phyloP scores from a whole-genome alignment of 1,140 invertebrate species.

The Lethrus apterus region DNA sequence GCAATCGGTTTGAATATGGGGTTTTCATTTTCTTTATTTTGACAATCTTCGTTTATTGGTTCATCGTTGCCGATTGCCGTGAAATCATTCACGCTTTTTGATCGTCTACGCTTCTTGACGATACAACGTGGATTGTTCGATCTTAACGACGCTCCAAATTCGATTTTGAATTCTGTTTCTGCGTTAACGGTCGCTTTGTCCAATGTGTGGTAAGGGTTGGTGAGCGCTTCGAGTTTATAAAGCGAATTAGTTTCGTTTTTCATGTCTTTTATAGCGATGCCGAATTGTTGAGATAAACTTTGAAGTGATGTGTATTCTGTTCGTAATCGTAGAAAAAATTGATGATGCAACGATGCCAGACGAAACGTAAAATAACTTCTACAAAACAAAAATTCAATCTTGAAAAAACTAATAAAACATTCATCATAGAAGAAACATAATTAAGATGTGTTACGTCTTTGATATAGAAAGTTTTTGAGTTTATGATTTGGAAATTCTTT shows the following conservation, averaged over 20 bases:
- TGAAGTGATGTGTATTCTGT: slow-evolving; percentile 62
- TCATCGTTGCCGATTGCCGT: slow-evolving; percentile 17
- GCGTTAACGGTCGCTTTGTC: slow-evolving; percentile 29
- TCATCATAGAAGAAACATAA: no score
- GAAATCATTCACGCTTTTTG: slow-evolving; percentile 33
- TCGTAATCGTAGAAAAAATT: slow-evolving; percentile 64
- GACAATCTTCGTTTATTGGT: slow-evolving; percentile 45
- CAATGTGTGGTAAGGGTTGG: slow-evolving; percentile 23
- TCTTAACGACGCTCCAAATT: slow-evolving; percentile 28
- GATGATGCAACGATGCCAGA: slow-evolving; percentile 64
- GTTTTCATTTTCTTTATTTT: slow-evolving; percentile 65
- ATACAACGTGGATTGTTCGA: slow-evolving; percentile 9
- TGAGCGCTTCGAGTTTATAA: slow-evolving; percentile 35
- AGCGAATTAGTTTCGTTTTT: slow-evolving; percentile 40
- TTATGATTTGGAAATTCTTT: no score
- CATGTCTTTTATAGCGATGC: slow-evolving; percentile 42
- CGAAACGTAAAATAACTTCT: slow-evolving; percentile 69
- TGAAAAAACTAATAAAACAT: no score
- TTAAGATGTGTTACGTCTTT: no score
- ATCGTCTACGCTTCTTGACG: slow-evolving; percentile 24
- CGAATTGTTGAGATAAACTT: slow-evolving; percentile 56
- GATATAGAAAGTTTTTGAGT: no score
- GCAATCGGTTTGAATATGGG: slow-evolving; percentile 40
- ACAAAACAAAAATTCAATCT: slow-evolving; percentile 30
- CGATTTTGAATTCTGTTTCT: slow-evolving; percentile 34